Evolutionary conservation across 53 echinoderm and acorn worm genomes (phyloP), one percentile per base, ranked within the genome.

Genomic region (Holothuria scabra): DNA sequence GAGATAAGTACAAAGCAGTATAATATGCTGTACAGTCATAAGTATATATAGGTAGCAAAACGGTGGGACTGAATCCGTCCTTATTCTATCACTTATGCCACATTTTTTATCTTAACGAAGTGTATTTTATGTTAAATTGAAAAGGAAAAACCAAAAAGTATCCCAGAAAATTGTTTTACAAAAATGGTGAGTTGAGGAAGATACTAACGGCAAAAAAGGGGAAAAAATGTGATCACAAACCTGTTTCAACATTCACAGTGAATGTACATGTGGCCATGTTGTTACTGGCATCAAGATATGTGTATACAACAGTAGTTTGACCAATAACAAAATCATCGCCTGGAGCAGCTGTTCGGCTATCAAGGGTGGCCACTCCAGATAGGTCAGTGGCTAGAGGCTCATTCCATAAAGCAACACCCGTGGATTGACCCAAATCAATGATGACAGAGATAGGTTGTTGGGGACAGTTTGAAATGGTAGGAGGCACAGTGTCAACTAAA

Each of bases 381-480:
- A 89, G 86, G 63, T 92, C 93, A 26, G 88, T 87, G 34, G 92
- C 92, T 30, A 83, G 76, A 26, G 88, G 88, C 56, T 72, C 78
- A 4, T 76, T 21, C 80, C 82, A 91, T 68, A 31, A 9, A 23
- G 81, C 82, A 56, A 35, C 14, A 26, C 74, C 76, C 4, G 60
- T 16, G 0, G 75, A 28, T 18, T 41, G 57, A 10, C 88, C 88
- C 25, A 88, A 33, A 57, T 88, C 88, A 21, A 88, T 61, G 22
- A 49, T 61, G 0, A 59, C 71, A 22, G 46, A 11, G 28, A 87
- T 46, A 25, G 34, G 34, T 20, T 28, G 48, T 2, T 22, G 35
- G 26, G 82, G 82, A 64, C 82, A 81, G 65, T 26, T 48, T 37
- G 82, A 35, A 81, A 81, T 81, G 4, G 13, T 23, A 14, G 82